Evolutionary conservation across 2,888 invertebrate species (phyloP).

Genomic region (Ormia ochracea): DNA sequence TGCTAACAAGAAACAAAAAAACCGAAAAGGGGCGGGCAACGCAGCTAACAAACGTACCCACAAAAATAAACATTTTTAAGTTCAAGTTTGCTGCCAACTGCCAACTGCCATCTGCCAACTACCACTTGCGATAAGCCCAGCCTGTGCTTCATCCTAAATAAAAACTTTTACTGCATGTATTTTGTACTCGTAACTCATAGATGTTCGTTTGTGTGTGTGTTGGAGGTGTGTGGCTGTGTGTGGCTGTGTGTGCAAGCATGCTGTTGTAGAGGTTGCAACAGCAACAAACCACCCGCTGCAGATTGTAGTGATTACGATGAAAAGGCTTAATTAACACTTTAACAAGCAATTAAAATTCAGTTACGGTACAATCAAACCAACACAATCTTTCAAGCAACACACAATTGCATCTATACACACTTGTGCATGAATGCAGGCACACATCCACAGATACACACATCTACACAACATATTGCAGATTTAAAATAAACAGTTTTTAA

Average conservation of each 20-base stretch:
- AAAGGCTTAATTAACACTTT: conserved; percentile 63
- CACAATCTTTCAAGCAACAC: background rate
- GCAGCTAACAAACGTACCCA: background rate
- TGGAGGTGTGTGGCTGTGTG: background rate
- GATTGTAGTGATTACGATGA: conserved; percentile 56
- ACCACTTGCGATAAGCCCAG: background rate
- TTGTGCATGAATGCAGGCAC: no score
- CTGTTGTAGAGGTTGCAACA: background rate
- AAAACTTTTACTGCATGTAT: conserved; percentile 1
- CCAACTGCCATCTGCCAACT: no score
- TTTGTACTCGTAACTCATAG: background rate
- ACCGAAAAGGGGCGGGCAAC: no score
- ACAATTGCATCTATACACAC: background rate
- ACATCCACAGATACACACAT: background rate
- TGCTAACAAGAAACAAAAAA: no score
- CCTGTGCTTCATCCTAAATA: background rate
- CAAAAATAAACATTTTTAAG: conserved; percentile 26
- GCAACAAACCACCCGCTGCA: conserved; percentile 34
- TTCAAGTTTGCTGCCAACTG: conserved; percentile 15
- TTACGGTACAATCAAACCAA: conserved; percentile 46
- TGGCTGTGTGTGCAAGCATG: background rate
- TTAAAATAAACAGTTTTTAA: conserved; percentile 62
- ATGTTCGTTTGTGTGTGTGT: background rate
- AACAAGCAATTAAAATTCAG: conserved; percentile 62
- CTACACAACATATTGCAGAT: conserved; percentile 53